A percentile compares a stretch with the other conserved stretches of the same genome.
These are phyloP conservation scores for Pseudococcus longispinus DNA, from an alignment of 2,888 invertebrate genomes.

Conservation along the genomic window DNA sequence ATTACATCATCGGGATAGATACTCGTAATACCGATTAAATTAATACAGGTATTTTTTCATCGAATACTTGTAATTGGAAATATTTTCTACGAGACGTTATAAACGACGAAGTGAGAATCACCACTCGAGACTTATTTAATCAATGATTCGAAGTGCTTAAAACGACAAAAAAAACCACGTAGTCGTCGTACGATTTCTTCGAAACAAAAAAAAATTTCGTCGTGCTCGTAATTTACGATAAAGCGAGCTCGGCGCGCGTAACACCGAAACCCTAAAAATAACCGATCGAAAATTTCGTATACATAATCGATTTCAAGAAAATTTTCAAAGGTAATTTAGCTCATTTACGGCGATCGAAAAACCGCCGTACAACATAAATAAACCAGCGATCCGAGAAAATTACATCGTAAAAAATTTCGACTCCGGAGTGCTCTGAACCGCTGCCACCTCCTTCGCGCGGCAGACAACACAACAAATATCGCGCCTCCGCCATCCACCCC, in stretches of 20 bases:
- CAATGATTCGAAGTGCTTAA: not conserved
- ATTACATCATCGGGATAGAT: not conserved
- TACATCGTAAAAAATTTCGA: conserved; percentile 12
- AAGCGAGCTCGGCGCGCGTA: not conserved
- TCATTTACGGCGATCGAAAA: not conserved
- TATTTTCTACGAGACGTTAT: not conserved
- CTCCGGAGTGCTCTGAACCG: not conserved
- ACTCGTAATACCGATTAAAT: not conserved
- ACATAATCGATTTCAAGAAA: not conserved
- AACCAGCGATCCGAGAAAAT: conserved; percentile 28
- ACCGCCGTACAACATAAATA: conserved; percentile 10
- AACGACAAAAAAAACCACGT: not conserved
- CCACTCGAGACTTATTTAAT: not conserved
- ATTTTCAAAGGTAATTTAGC: conserved; percentile 14
- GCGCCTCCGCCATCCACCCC: not conserved
- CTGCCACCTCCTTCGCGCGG: not conserved
- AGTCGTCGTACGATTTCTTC: not conserved
- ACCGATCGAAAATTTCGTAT: not conserved
- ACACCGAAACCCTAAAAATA: not conserved
- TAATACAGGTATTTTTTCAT: not conserved
- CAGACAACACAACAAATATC: not conserved
- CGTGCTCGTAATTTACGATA: not conserved
- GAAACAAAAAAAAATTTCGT: not conserved
- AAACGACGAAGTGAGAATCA: not conserved
- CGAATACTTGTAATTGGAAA: not conserved